phyloP scores from a whole-genome alignment of 2,797 vertebrate genomes.

The Kryptopterus vitreolus region DNA sequence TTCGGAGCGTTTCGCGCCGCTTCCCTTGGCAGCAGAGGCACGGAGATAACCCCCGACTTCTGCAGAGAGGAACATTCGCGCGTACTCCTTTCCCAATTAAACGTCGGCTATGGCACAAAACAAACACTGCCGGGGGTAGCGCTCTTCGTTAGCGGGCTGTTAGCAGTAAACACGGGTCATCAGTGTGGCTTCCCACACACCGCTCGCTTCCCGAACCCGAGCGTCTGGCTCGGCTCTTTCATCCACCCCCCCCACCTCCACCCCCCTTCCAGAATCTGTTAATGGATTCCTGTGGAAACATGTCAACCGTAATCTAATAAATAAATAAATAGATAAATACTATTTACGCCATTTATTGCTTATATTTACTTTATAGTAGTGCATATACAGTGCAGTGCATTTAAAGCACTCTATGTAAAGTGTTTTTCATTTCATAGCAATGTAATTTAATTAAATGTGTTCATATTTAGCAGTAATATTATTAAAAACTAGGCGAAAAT shows the following conservation, averaged over 20 bases:
- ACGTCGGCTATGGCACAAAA: not conserved
- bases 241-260: too few species aligned
- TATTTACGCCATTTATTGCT: too few species aligned
- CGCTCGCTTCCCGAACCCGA: not conserved
- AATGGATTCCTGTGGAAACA: conserved; percentile 13
- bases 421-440: too few species aligned
- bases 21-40: not conserved
- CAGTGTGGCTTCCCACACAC: not conserved
- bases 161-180: not conserved
- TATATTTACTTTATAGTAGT: too few species aligned
- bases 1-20: not conserved
- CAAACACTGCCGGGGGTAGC: not conserved
- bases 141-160: conserved; percentile 6
- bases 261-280: conserved; percentile 1
- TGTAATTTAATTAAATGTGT: too few species aligned
- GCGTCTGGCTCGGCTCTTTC: conserved; percentile 7
- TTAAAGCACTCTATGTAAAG: too few species aligned
- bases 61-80: not conserved
- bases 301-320: conserved; percentile 1
- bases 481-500: too few species aligned
- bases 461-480: too few species aligned
- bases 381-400: too few species aligned
- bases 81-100: not conserved
- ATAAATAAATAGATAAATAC: too few species aligned
- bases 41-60: not conserved